Evolutionary conservation across 2,797 vertebrate species (phyloP), one percentile per base, ranked within the genome.

Genomic region (Ara ararauna): DNA sequence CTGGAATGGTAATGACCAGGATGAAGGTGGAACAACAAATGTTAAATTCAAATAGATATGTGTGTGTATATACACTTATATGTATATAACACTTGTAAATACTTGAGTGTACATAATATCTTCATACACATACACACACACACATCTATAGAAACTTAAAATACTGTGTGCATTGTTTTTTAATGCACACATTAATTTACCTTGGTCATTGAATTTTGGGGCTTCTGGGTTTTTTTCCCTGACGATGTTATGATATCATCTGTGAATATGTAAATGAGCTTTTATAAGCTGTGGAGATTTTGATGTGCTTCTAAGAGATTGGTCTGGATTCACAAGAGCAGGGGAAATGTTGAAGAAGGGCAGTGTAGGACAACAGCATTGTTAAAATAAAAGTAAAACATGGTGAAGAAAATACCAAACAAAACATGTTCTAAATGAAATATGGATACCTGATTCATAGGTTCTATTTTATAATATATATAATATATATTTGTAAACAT

Each of bases 251-350:
- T 77, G 14, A 54, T 94, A 82, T 91, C 38, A 78, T 89, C 73
- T 87, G 83, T 76, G 64, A 87, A 81, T 92, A 94, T 74, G 87
- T 42, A 92, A 96, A 92, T 87, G 40, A 93, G 42, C 68, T 89
- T 27, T 85, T 80, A 91, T 40, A 60, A 89, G 27, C 65, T 66
- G 45, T 74, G 67, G 79, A 70, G 40, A 51, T 61, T 77, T 48
- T 60, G n/a, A 70, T 86, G 66, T 54, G 65, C n/a, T 94, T 90
- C 62, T 79, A 51, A 82, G 56, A 79, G 23, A 64, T 81, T 87
- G 89, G 7, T 85, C 48, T 79, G 77, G 32, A n/a, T 53, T 5
- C 64, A 87, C 1, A 3, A 54, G 34, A 90, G 71, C 3, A 48
- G 15, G 21, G 7, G 17, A 90, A 87, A 54, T 72, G 22, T 5